Evolutionary conservation across 2,888 invertebrate species (phyloP).

Genomic region (Lasioglossum villosulum): DNA sequence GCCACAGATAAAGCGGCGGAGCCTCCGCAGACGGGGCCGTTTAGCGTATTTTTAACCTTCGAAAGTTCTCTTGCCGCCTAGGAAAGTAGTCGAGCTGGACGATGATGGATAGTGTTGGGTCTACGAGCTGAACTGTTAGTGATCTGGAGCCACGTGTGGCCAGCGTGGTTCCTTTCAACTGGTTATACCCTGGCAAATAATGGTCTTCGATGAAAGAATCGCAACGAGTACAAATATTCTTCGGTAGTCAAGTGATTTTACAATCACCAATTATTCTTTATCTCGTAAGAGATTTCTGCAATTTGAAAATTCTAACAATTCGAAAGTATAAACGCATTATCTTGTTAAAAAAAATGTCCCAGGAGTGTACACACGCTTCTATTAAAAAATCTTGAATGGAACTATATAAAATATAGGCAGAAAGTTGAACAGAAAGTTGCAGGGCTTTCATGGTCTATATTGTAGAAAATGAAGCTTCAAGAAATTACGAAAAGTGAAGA

Average conservation of each 20-base stretch:
- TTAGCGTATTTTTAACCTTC: slow-evolving; percentile 64
- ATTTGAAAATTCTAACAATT: neutral
- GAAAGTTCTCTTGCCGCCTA: slow-evolving; percentile 41
- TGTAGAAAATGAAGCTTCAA: neutral
- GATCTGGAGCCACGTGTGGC: neutral
- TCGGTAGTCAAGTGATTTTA: neutral
- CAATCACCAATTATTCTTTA: neutral
- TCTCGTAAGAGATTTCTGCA: neutral
- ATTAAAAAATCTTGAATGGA: neutral
- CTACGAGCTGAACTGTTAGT: neutral
- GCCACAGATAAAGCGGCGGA: slow-evolving; percentile 68
- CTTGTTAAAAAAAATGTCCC: neutral
- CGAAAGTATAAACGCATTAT: neutral
- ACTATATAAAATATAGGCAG: neutral
- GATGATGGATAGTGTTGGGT: neutral
- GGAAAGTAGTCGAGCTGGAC: slow-evolving; percentile 38
- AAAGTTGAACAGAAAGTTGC: neutral
- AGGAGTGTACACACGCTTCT: neutral
- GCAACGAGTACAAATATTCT: neutral
- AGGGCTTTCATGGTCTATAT: neutral
- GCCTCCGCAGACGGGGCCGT: slow-evolving; percentile 35
- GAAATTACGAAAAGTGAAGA: neutral
- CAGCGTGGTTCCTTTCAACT: neutral
- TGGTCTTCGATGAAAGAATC: neutral
- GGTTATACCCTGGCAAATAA: neutral